Percentiles rank a stretch among this genome's conserved stretches.
Conservation (phyloP, 2,888 invertebrate species). For the Diplazon laetatorius region DNA sequence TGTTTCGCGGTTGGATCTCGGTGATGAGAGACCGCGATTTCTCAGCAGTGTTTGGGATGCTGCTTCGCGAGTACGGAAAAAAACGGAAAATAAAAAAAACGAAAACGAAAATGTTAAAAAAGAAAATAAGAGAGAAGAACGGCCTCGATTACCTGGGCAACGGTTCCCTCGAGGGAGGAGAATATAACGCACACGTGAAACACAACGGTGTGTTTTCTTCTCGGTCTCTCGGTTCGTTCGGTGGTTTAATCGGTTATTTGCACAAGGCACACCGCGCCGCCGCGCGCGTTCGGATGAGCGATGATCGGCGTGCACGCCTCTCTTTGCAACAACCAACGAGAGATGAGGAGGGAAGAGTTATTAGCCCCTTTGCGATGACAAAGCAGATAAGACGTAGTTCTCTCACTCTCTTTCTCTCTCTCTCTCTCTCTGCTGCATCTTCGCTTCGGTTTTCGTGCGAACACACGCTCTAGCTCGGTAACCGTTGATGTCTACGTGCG, state of each 20-base stretch:
- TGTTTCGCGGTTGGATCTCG: conserved; percentile 59
- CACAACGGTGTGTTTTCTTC: conserved; percentile 16
- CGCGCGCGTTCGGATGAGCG: conserved; percentile 69
- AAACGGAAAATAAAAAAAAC: conserved; percentile 42
- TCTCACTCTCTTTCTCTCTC: no score
- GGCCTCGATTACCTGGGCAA: conserved; percentile 62
- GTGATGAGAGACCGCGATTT: conserved; percentile 51
- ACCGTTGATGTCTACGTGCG: conserved; percentile 62
- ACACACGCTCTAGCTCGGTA: conserved; percentile 44
- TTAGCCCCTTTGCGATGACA: conserved; percentile 77
- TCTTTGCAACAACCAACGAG: conserved; percentile 57
- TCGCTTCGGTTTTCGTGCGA: conserved; percentile 53
- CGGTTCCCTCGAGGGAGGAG: conserved; percentile 48
- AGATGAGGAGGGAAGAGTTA: conserved; percentile 70
- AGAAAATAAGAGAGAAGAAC: conserved; percentile 48
- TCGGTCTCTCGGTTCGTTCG: conserved; percentile 57
- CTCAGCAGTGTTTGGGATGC: conserved; percentile 35
- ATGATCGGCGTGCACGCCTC: conserved; percentile 68
- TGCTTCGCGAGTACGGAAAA: conserved; percentile 14
- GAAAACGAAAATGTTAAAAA: no score
- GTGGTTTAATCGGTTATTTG: conserved; percentile 74
- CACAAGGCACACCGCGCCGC: conserved; percentile 63
- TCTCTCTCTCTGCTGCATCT: no score
- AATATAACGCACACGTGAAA: conserved; percentile 33
- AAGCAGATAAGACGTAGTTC: conserved; percentile 72